A percentile compares a stretch with the other conserved stretches of the same genome.
Conservation (phyloP, 2,797 vertebrate genomes). For the Dendrocincla fuliginosa region DNA sequence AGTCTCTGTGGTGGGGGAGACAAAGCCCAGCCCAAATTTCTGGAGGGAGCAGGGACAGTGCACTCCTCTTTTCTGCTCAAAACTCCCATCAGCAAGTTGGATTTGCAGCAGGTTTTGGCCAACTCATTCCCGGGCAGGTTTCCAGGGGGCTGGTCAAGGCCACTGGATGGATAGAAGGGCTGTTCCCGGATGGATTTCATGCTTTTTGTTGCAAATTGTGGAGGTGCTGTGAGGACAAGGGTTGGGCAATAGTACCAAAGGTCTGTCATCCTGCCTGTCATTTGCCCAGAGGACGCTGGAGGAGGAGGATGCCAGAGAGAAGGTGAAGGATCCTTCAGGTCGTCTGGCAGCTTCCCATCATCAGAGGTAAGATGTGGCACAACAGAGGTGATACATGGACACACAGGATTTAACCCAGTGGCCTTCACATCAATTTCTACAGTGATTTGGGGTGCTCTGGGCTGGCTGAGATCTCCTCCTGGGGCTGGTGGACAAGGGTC, state of each 20-base stretch:
- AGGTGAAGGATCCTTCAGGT: neutral
- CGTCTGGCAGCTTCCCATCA: neutral
- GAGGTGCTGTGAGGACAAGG: neutral
- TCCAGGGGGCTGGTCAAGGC: neutral
- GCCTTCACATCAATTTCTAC: neutral
- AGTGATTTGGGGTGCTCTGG: neutral
- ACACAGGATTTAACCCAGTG: neutral
- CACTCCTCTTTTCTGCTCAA: rapidly evolving
- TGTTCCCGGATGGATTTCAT: neutral
- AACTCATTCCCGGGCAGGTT: neutral
- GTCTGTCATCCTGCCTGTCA: neutral
- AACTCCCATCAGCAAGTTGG: neutral
- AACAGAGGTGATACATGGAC: rapidly evolving
- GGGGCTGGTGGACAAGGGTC: neutral
- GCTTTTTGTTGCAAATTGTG: neutral
- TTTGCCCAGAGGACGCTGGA: neutral
- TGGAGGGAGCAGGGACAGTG: neutral
- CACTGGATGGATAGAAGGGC: neutral
- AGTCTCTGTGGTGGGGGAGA: neutral
- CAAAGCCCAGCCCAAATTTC: rapidly evolving
- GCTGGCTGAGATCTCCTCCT: neutral
- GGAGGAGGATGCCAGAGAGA: neutral
- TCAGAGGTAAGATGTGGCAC: neutral
- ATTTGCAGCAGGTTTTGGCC: neutral
- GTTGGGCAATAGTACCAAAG: neutral